Percentiles rank a stretch among this genome's conserved stretches.
Conservation (phyloP, 2,113 vertebrate genomes). For the Melanerpes formicivorus region DNA sequence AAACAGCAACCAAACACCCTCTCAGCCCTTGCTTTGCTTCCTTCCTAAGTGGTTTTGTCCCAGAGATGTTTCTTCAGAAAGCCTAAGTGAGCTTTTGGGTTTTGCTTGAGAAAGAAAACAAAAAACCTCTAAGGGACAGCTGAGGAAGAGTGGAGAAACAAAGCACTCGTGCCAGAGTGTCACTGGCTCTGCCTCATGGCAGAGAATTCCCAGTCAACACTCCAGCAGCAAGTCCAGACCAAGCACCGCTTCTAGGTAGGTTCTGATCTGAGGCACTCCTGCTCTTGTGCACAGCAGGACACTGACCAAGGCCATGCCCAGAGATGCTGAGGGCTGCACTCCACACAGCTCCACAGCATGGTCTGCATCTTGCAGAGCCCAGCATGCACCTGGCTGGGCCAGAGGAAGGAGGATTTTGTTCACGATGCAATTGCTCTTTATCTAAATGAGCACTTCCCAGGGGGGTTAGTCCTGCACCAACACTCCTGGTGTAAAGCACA, state of each 20-base stretch:
- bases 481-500: fast-evolving
- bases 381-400: fast-evolving
- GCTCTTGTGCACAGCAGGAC: neutral
- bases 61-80: neutral
- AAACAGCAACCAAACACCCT: neutral
- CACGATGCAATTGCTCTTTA: neutral
- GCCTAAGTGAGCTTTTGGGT: neutral
- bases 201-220: neutral
- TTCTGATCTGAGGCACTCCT: no score
- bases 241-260: neutral
- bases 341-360: no score
- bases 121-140: neutral
- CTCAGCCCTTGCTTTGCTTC: neutral
- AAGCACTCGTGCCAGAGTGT: neutral
- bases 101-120: neutral
- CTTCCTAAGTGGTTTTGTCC: neutral
- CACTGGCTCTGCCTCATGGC: neutral
- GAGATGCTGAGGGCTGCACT: neutral
- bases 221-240: neutral
- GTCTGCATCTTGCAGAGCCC: neutral
- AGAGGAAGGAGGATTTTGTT: neutral
- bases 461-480: neutral
- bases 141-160: neutral
- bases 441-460: neutral
- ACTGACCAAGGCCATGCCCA: no score